Percentiles rank a stretch among this genome's conserved stretches.
phyloP scores from a whole-genome alignment of 2,888 invertebrate species.

The Zele albiditarsus region DNA sequence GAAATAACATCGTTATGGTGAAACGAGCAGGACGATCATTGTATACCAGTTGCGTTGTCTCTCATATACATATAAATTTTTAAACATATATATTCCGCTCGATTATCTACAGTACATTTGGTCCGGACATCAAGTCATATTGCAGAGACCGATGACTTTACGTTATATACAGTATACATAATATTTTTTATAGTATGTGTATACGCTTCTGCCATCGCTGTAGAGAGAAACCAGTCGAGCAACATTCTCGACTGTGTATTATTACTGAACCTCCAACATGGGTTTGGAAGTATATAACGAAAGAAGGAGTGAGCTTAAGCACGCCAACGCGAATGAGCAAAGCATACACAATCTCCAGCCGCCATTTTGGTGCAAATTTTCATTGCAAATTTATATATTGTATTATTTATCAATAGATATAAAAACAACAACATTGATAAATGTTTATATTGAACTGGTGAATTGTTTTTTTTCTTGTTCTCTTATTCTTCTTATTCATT shows the following conservation, averaged over 20 bases:
- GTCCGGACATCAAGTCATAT: background rate
- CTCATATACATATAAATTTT: background rate
- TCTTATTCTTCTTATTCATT: background rate
- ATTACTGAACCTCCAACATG: background rate
- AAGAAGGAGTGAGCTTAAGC: slow-evolving; percentile 10
- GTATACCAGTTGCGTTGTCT: background rate
- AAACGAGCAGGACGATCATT: background rate
- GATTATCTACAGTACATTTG: background rate
- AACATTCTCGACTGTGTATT: slow-evolving; percentile 57
- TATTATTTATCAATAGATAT: background rate
- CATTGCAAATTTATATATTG: slow-evolving; percentile 3
- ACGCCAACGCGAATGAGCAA: slow-evolving; percentile 16
- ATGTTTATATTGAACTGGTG: background rate
- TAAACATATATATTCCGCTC: background rate
- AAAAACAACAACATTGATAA: too few relatives aligned
- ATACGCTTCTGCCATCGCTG: background rate
- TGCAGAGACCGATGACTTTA: slow-evolving; percentile 18
- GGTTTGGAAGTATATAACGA: background rate
- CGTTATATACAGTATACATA: slow-evolving; percentile 23
- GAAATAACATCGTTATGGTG: slow-evolving; percentile 23
- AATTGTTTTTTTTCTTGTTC: background rate
- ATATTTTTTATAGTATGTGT: slow-evolving; percentile 25
- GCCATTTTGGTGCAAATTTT: slow-evolving; percentile 19
- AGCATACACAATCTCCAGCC: background rate
- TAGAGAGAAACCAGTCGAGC: slow-evolving; percentile 60